Percentiles rank a stretch among this genome's conserved stretches.
These are phyloP conservation scores for Heliconius himera DNA, from an alignment of 1,140 invertebrate genomes.

Conservation along the genomic window DNA sequence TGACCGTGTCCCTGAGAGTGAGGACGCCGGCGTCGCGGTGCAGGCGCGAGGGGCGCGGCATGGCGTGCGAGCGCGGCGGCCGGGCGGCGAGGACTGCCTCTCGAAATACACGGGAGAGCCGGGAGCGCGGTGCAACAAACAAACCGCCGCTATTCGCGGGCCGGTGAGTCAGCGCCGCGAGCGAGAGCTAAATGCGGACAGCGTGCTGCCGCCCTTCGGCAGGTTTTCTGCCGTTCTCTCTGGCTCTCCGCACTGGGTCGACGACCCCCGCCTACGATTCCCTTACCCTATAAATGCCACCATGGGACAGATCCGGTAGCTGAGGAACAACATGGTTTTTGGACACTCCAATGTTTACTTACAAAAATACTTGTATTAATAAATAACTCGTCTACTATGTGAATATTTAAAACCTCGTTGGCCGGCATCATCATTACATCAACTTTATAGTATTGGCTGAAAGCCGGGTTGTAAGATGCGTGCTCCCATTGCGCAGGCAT, in stretches of 20 bases:
- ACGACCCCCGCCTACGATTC: slow-evolving; percentile 71
- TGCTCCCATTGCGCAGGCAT: slow-evolving; percentile 45
- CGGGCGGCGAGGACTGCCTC: slow-evolving; percentile 68
- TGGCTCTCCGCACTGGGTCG: slow-evolving; percentile 69
- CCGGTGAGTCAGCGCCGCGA: slow-evolving; percentile 75
- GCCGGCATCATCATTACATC: neutral
- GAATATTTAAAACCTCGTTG: neutral
- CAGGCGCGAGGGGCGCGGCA: slow-evolving; percentile 72
- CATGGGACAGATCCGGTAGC: neutral
- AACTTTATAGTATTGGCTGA: slow-evolving; percentile 43
- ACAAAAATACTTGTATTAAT: neutral
- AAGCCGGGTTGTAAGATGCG: slow-evolving; percentile 39
- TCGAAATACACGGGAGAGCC: slow-evolving; percentile 80
- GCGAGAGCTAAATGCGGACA: slow-evolving; percentile 78
- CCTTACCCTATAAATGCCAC: slow-evolving; percentile 16
- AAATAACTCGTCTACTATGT: neutral
- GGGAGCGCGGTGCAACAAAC: slow-evolving; percentile 79
- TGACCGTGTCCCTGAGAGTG: slow-evolving; percentile 83
- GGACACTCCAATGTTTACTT: neutral
- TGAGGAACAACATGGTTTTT: neutral
- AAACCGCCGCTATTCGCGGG: slow-evolving; percentile 77
- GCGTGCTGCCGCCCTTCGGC: slow-evolving; percentile 78
- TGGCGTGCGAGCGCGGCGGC: slow-evolving; percentile 63
- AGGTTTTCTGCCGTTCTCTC: slow-evolving; percentile 76
- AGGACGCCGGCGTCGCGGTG: slow-evolving; percentile 80